phyloP scores from a whole-genome alignment of 2,888 invertebrate species.

The Eugnorisma glareosa region DNA sequence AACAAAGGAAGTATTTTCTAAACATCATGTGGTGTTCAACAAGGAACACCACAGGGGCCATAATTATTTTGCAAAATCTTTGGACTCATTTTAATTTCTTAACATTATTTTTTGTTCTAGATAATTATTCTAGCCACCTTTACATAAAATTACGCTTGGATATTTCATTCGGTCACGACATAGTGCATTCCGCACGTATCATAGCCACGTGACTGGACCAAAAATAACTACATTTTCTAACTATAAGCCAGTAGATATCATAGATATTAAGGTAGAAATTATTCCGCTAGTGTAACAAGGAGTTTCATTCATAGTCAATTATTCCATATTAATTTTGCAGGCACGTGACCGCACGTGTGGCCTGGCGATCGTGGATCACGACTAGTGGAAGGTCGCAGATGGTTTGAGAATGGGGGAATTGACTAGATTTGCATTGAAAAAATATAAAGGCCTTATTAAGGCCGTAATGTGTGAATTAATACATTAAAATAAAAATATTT shows the following conservation, averaged over 20 bases:
- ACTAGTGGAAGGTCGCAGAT: slow-evolving; percentile 66
- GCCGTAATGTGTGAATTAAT: not conserved
- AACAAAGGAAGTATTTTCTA: slow-evolving; percentile 51
- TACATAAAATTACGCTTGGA: slow-evolving; percentile 22
- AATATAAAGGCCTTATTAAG: slow-evolving; percentile 4
- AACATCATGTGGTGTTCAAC: slow-evolving; percentile 44
- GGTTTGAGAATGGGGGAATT: slow-evolving; percentile 50
- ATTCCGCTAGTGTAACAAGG: slow-evolving; percentile 68
- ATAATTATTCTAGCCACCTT: not conserved
- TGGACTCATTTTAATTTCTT: not conserved
- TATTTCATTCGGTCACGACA: slow-evolving; percentile 58
- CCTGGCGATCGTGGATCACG: slow-evolving; percentile 69
- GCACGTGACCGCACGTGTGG: slow-evolving; percentile 73
- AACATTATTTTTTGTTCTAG: not conserved
- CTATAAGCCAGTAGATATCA: slow-evolving; percentile 53
- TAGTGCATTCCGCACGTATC: slow-evolving; percentile 57
- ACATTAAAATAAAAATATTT: not conserved
- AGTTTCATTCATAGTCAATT: slow-evolving; percentile 73
- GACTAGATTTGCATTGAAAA: slow-evolving; percentile 55
- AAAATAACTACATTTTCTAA: slow-evolving; percentile 60
- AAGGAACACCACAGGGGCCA: slow-evolving; percentile 38
- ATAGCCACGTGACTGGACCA: slow-evolving; percentile 62
- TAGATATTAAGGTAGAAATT: slow-evolving; percentile 66
- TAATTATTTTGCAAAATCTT: slow-evolving; percentile 4
- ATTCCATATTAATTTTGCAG: slow-evolving; percentile 70